Percentiles rank a stretch among this genome's conserved stretches.
Evolutionary conservation across 92 coral and sea anemone species (phyloP).

Genomic region (Plumapathes pennacea): DNA sequence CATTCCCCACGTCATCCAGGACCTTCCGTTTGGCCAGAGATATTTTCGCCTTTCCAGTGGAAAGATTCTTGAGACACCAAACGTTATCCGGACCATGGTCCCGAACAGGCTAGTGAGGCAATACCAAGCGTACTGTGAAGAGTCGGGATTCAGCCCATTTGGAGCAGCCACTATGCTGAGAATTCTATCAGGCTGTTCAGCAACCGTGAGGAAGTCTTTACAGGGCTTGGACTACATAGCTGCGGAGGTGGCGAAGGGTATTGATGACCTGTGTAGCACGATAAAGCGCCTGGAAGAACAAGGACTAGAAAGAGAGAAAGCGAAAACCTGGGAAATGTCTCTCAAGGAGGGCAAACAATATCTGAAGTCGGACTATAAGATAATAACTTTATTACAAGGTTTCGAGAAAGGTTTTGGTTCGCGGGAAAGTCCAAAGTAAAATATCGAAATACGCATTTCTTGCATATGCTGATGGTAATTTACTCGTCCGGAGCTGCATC

Average conservation of each 20-base stretch:
- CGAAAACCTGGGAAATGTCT: slow-evolving; percentile 7
- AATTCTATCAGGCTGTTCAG: slow-evolving; percentile 7
- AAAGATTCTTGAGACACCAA: slow-evolving; percentile 21
- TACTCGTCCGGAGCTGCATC: no score
- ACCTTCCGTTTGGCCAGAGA: slow-evolving; percentile 37
- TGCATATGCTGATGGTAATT: no score
- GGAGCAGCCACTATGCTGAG: slow-evolving; percentile 12
- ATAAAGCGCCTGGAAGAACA: slow-evolving; percentile 16
- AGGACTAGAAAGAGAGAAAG: background rate
- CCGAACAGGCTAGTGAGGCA: slow-evolving; percentile 15
- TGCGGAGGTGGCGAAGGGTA: slow-evolving; percentile 34
- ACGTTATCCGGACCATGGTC: slow-evolving; percentile 36
- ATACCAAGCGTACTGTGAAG: slow-evolving; percentile 18
- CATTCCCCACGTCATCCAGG: slow-evolving; percentile 3
- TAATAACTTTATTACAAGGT: no score
- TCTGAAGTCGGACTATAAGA: no score
- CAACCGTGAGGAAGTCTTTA: slow-evolving; percentile 8
- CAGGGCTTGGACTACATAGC: slow-evolving; percentile 12
- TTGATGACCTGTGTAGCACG: slow-evolving; percentile 26
- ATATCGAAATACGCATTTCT: no score
- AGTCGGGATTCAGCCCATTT: slow-evolving; percentile 11
- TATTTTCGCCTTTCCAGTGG: slow-evolving; percentile 28
- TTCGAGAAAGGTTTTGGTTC: no score
- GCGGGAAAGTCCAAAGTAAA: no score
- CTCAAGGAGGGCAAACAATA: slow-evolving; percentile 22